phyloP scores from a whole-genome alignment of 2,797 vertebrate genomes.

The Loriculus beryllinus region DNA sequence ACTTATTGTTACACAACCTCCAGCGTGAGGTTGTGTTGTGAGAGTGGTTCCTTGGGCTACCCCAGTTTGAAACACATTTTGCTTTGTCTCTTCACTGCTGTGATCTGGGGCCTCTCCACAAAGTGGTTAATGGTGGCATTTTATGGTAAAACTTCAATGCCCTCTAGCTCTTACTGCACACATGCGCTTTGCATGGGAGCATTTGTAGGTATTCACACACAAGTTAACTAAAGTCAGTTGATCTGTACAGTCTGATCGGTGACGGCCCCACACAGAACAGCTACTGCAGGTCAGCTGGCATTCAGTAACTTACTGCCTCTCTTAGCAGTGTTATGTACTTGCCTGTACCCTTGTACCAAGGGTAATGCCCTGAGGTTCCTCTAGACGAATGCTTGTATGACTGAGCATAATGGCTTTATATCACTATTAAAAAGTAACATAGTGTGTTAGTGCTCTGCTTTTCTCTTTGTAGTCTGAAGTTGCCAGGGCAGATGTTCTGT shows the following conservation, averaged over 20 bases:
- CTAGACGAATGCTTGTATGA: neutral
- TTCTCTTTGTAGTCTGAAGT: neutral
- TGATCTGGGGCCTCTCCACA: neutral
- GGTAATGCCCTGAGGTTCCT: neutral
- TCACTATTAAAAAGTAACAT: neutral
- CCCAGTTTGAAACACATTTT: neutral
- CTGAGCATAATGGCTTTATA: neutral
- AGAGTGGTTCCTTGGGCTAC: neutral
- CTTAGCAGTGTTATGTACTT: neutral
- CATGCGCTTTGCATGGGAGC: neutral
- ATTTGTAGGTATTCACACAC: neutral
- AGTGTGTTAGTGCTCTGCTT: neutral
- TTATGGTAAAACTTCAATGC: neutral
- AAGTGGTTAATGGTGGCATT: neutral
- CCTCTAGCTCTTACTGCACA: neutral
- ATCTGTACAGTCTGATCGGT: neutral
- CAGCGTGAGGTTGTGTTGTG: fast-evolving
- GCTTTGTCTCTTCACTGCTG: neutral
- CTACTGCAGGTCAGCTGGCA: neutral
- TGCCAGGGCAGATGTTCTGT: neutral
- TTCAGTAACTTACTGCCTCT: neutral
- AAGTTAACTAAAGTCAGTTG: neutral
- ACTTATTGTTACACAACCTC: neutral
- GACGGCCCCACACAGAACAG: neutral
- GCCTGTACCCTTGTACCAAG: neutral